These are phyloP conservation scores for Rhodinocichla rosea DNA, from an alignment of 2,113 vertebrate genomes.

Conservation along the genomic window DNA sequence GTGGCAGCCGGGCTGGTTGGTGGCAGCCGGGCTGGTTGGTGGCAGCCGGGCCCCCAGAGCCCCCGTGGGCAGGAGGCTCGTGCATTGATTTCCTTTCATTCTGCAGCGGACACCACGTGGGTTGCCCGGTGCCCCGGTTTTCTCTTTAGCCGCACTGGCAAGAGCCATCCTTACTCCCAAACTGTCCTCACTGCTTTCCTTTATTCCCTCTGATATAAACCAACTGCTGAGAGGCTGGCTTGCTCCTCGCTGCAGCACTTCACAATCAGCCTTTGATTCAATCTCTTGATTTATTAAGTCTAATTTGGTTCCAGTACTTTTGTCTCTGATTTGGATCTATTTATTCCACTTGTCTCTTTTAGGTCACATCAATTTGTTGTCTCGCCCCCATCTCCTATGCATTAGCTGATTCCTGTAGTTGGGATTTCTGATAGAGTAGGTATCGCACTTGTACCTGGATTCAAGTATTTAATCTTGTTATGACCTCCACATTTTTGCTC, in stretches of 20 bases:
- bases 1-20: too few species aligned
- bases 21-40: not conserved
- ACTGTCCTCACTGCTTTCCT: not conserved
- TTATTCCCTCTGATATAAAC: not conserved
- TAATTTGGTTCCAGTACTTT: not conserved
- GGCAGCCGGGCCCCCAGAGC: not conserved
- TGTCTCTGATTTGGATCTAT: not conserved
- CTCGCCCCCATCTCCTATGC: fast-evolving
- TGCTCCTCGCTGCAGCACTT: not conserved
- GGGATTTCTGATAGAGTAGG: not conserved
- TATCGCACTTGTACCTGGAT: not conserved
- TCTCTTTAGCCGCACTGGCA: fast-evolving
- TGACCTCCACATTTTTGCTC: not conserved
- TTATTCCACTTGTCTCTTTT: not conserved
- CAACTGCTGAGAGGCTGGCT: not conserved
- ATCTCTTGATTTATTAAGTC: not conserved
- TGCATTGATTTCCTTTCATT: not conserved
- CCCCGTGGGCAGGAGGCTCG: not conserved
- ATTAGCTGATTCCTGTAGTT: not conserved
- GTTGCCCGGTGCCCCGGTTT: not conserved
- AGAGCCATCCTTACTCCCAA: not conserved
- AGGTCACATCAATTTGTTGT: not conserved
- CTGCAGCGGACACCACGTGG: not conserved
- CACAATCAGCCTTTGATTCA: not conserved
- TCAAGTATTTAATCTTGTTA: not conserved